Base-by-base conservation (phyloP, 1,140 invertebrate species). In the Holotrichia oblita region DNA sequence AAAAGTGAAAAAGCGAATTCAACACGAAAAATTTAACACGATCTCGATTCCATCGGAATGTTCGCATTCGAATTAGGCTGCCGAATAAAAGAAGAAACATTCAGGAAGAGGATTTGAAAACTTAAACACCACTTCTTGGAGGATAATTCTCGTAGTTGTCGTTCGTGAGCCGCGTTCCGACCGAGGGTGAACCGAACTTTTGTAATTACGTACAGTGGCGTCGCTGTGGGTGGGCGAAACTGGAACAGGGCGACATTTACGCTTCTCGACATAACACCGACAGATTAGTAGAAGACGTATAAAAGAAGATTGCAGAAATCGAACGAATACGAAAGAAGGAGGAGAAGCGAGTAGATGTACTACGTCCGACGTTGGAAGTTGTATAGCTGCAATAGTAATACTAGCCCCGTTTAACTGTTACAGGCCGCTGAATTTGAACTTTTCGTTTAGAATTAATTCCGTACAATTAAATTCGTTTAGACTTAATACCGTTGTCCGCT, bases 361-460 rank as follows among this genome's bases (percentile, higher is more conserved):
- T 17, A 17, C 48, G 9, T 44, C 14, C 48, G 14, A 55, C 14
- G 14, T 55, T 55, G 14, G 42, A 44, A 44, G 14, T 17, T n/a
- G 12, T 17, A 6, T 55, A 17, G 12, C 48, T 55, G 6, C 48
- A 17, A 55, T 55, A 17, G 48, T 55, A 17, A 17, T 55, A 55
- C 48, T 55, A 55, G 48, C 14, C 6, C 14, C 48, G 48, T 55
- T 55, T 17, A 14, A 55, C 14, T 55, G 48, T 55, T 55, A 55
- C 48, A 55, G 48, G 6, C 48, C 14, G 48, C 14, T 55, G 48
- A 55, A 55, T 55, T 55, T 17, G 48, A 55, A 55, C 48, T 55
- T 55, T 55, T 55, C 48, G 48, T 55, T 55, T 55, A 55, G 48
- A 55, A 55, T 55, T 55, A 55, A 55, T 55, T 55, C 48, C 48